Evolutionary conservation across 2,113 vertebrate species (phyloP).

Genomic region (Phrynosoma blainvillii): DNA sequence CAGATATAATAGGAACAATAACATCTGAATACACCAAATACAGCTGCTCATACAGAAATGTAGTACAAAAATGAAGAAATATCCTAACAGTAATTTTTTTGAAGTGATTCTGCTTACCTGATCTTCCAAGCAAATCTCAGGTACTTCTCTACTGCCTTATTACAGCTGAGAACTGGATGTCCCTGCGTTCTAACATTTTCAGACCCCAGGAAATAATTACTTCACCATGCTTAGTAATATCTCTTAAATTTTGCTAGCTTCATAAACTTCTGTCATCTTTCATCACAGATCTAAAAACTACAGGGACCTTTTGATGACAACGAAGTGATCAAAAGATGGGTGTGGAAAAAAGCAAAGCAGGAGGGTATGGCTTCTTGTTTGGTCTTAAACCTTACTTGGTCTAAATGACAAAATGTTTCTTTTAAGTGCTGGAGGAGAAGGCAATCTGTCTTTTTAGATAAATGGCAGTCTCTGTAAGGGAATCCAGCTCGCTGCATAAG

Average conservation of each 20-base stretch:
- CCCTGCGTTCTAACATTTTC: not conserved
- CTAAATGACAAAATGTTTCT: slow-evolving; percentile 94
- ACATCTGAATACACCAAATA: not conserved
- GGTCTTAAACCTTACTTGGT: slow-evolving; percentile 83
- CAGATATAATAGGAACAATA: not conserved
- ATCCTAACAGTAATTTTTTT: not conserved
- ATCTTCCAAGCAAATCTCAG: not conserved
- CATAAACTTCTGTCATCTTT: not conserved
- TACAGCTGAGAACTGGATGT: not conserved
- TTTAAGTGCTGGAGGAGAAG: slow-evolving; percentile 94
- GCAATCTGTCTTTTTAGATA: slow-evolving; percentile 89
- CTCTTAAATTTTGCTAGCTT: not conserved
- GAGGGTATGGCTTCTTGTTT: not conserved
- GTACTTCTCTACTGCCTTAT: not conserved
- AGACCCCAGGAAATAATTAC: not conserved
- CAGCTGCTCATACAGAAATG: not conserved
- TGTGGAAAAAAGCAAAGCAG: no score
- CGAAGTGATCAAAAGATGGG: not conserved
- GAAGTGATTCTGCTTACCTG: not conserved
- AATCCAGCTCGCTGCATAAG: slow-evolving; percentile 96
- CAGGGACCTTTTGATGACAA: not conserved
- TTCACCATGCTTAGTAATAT: not conserved
- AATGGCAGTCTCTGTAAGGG: slow-evolving; percentile 94
- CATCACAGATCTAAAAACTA: not conserved
- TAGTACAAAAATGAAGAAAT: not conserved